phyloP scores from a whole-genome alignment of 2,797 vertebrate species.

The Cossypha dichroa region DNA sequence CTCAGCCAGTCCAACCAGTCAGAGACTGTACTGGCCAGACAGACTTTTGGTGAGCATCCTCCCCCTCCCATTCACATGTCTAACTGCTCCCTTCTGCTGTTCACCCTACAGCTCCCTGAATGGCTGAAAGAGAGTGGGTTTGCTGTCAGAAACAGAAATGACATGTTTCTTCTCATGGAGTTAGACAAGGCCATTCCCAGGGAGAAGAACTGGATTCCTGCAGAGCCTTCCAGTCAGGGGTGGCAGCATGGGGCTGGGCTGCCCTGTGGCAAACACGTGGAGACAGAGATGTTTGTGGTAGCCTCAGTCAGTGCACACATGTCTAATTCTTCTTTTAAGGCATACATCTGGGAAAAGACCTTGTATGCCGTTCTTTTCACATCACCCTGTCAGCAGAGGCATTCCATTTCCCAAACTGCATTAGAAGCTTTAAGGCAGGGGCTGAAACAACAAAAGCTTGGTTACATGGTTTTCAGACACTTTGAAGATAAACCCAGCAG shows the following conservation, averaged over 20 bases:
- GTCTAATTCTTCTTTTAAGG: not conserved
- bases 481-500: not conserved
- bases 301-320: not conserved
- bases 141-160: constrained; percentile 23
- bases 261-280: not conserved
- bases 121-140: not conserved
- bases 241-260: not conserved
- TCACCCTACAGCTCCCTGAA: not conserved
- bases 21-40: not conserved
- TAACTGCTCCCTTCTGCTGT: not conserved
- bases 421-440: not conserved
- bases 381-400: not conserved
- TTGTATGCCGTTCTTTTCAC: not conserved
- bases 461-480: not conserved
- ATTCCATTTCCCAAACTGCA: not conserved
- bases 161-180: not conserved
- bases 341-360: not conserved
- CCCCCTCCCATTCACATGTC: not conserved
- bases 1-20: constrained; percentile 46
- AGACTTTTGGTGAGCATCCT: not conserved
- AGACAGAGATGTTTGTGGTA: not conserved
- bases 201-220: not conserved
- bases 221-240: not conserved
- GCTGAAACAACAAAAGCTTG: not conserved
- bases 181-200: not conserved